Percentiles rank a stretch among this genome's conserved stretches.
Evolutionary conservation across 2,888 invertebrate genomes (phyloP).

Genomic region (Drepana falcataria): DNA sequence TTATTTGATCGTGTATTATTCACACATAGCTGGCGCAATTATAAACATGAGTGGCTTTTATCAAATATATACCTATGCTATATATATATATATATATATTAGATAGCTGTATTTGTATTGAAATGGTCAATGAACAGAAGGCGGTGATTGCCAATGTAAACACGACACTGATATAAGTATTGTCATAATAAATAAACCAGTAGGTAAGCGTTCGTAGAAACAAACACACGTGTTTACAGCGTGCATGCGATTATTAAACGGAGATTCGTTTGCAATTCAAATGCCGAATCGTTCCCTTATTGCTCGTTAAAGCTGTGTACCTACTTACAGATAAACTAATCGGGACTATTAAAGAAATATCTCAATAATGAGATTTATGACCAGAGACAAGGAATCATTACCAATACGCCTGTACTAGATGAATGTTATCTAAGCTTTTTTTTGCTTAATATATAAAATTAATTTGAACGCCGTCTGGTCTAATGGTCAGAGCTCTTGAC

Average conservation of each 20-base stretch:
- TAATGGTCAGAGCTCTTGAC: too few species aligned
- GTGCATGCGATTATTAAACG: slow-evolving; percentile 22
- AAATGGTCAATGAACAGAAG: slow-evolving; percentile 26
- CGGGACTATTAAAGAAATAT: too few species aligned
- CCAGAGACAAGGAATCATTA: too few species aligned
- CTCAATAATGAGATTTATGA: too few species aligned
- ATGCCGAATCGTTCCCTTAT: neutral
- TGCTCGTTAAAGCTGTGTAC: neutral
- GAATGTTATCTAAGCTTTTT: too few species aligned
- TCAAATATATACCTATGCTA: too few species aligned
- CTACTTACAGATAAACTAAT: neutral
- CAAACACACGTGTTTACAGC: slow-evolving; percentile 27
- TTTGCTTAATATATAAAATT: too few species aligned
- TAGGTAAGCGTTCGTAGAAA: slow-evolving; percentile 10
- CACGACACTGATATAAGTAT: slow-evolving; percentile 11
- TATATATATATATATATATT: neutral
- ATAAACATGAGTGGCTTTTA: too few species aligned
- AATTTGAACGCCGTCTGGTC: too few species aligned
- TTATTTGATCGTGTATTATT: too few species aligned
- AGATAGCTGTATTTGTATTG: slow-evolving; percentile 1
- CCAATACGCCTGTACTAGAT: too few species aligned
- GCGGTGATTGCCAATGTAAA: slow-evolving; percentile 22
- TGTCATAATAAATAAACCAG: slow-evolving; percentile 6
- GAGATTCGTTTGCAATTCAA: slow-evolving; percentile 16
- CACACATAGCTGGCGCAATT: too few species aligned